A percentile compares a stretch with the other conserved stretches of the same genome.
Evolutionary conservation across 2,888 invertebrate genomes (phyloP).

Genomic region (Pollenia amentaria): DNA sequence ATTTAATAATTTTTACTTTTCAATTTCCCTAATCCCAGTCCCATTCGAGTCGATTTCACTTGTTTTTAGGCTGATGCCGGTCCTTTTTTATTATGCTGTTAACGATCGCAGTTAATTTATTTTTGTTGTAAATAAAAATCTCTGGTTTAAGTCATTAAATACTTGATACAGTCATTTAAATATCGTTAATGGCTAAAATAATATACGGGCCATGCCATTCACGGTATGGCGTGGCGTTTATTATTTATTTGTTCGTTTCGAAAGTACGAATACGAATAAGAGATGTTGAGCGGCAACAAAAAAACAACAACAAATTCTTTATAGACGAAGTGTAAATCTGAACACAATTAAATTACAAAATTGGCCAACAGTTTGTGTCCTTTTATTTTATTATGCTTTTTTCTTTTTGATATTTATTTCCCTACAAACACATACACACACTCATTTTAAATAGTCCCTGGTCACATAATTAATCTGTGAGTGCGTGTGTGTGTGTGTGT

Average conservation of each 20-base stretch:
- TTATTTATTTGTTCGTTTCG: background rate
- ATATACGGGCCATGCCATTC: background rate
- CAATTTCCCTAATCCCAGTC: background rate
- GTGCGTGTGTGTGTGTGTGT: background rate
- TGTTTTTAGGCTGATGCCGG: background rate
- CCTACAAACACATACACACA: background rate
- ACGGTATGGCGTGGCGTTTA: background rate
- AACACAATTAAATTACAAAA: slow-evolving; percentile 39
- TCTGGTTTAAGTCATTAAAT: slow-evolving; percentile 45
- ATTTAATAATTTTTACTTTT: background rate
- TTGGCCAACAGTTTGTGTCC: slow-evolving; percentile 11
- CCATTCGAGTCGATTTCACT: background rate
- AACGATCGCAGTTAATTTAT: slow-evolving; percentile 24
- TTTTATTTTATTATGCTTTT: background rate
- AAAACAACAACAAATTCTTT: background rate
- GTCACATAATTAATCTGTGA: background rate
- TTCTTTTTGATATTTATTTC: slow-evolving; percentile 6
- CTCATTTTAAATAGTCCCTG: background rate
- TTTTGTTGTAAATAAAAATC: slow-evolving; percentile 25
- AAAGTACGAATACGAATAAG: background rate
- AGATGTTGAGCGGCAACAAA: background rate
- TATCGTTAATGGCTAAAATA: slow-evolving; percentile 26
- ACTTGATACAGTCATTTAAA: slow-evolving; percentile 48
- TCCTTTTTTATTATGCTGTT: background rate
- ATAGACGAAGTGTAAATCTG: slow-evolving; percentile 27